Conservation (phyloP, 1,140 invertebrate genomes). For the Agrilus planipennis region DNA sequence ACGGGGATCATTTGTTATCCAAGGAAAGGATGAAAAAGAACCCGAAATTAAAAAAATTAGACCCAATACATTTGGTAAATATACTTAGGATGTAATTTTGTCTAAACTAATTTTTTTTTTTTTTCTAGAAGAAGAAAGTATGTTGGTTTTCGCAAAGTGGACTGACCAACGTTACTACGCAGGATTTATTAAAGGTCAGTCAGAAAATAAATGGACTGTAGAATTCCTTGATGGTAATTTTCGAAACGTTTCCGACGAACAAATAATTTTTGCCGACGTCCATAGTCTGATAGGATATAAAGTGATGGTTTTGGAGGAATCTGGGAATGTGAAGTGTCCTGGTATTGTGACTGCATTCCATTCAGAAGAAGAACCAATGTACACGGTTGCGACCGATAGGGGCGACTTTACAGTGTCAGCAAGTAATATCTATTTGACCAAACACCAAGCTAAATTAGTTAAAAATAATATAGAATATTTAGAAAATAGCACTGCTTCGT, state of each 20-base stretch:
- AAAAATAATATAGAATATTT: not conserved
- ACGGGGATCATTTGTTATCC: no score
- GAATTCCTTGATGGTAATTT: not conserved
- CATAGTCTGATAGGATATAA: not conserved
- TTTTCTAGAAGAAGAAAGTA: no score
- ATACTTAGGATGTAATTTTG: no score
- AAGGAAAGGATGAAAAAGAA: no score
- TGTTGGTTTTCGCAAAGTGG: slow-evolving; percentile 1
- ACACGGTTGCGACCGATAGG: not conserved
- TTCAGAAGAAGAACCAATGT: not conserved
- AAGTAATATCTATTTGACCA: not conserved
- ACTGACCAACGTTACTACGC: not conserved
- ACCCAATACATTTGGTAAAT: no score
- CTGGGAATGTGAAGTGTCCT: not conserved
- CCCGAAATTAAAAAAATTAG: no score
- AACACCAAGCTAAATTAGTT: slow-evolving; percentile 1
- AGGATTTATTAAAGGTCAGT: not conserved
- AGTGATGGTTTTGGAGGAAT: not conserved
- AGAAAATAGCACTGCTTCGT: no score
- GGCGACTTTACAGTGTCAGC: not conserved
- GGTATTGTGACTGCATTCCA: not conserved
- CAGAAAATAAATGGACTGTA: not conserved
- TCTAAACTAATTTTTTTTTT: no score
- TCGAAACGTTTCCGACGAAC: not conserved
- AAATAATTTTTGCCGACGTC: not conserved